Conservation (phyloP, 2,888 invertebrate species). For the Rugalucina vietnamica region DNA sequence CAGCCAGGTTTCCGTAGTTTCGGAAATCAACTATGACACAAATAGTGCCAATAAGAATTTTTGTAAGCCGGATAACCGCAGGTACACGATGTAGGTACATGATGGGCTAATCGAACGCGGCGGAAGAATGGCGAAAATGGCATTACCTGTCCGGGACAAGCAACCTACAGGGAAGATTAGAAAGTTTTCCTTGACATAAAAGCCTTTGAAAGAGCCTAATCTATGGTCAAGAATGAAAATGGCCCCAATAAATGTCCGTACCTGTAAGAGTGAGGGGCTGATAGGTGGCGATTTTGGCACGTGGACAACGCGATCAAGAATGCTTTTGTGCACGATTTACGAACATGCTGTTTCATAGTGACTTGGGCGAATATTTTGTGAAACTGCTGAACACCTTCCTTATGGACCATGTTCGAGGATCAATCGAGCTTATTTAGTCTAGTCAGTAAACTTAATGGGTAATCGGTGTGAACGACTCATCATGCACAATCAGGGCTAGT, state of each 20-base stretch:
- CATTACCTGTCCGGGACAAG: background rate
- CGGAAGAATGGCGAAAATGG: conserved; percentile 6
- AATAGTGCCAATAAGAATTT: background rate
- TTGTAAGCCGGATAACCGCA: background rate
- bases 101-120: background rate
- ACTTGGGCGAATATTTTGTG: too few species aligned
- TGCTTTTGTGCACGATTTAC: too few species aligned
- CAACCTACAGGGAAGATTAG: background rate
- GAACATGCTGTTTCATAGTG: too few species aligned
- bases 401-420: too few species aligned
- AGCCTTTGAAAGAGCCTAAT: background rate
- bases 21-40: background rate
- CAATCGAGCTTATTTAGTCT: too few species aligned
- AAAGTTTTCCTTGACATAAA: background rate
- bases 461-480: too few species aligned
- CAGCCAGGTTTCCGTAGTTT: background rate
- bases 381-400: too few species aligned
- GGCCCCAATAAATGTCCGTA: background rate
- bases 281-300: background rate
- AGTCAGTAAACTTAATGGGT: too few species aligned
- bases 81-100: background rate
- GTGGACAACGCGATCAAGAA: background rate
- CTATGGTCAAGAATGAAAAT: background rate
- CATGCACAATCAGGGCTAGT: too few species aligned
- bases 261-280: background rate